Evolutionary conservation across 2,113 vertebrate genomes (phyloP).

Genomic region (Sylvietta virens): DNA sequence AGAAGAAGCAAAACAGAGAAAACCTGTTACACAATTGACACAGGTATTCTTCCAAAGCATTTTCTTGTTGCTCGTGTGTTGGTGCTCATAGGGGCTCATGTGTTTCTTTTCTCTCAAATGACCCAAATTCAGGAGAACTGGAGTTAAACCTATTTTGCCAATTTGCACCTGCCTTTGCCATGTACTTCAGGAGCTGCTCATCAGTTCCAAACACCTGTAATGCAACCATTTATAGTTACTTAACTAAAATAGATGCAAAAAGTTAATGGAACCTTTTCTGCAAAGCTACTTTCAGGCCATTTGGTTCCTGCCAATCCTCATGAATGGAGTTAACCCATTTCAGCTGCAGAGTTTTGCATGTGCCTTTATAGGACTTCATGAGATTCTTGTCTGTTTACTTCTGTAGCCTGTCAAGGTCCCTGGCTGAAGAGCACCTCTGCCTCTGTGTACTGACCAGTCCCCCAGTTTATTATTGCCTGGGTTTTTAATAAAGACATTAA

Average conservation of each 20-base stretch:
- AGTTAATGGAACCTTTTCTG: background rate
- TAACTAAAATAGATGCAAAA: background rate
- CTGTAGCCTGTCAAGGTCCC: background rate
- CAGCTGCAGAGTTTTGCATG: background rate
- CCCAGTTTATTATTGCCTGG: background rate
- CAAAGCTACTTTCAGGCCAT: background rate
- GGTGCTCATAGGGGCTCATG: accelerated
- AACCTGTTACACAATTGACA: background rate
- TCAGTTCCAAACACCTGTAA: background rate
- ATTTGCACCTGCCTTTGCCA: background rate
- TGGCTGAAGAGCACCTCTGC: background rate
- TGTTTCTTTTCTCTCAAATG: background rate
- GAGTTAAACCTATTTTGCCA: background rate
- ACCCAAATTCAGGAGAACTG: background rate
- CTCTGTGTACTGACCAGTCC: background rate
- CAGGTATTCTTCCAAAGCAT: background rate
- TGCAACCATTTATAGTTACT: background rate
- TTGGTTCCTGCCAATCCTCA: accelerated
- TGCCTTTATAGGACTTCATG: background rate
- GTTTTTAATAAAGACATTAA: background rate
- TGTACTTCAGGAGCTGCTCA: background rate
- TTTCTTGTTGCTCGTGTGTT: background rate
- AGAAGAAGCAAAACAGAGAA: background rate
- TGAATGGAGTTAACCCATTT: background rate
- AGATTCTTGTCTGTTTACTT: background rate